Base-by-base conservation (phyloP, 1,140 invertebrate species). In the Ooceraea biroi region DNA sequence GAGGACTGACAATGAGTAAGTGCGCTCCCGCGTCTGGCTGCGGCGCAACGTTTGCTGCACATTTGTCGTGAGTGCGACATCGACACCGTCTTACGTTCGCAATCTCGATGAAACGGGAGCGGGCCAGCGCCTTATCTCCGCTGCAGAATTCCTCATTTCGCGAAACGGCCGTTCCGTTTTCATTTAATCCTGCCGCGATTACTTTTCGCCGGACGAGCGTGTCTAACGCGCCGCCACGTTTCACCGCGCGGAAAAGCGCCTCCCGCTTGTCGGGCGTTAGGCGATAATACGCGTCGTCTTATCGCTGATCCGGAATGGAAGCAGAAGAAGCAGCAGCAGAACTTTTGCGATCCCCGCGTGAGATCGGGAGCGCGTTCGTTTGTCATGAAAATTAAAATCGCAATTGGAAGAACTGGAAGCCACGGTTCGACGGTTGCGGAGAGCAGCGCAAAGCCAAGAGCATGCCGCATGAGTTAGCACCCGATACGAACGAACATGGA, bases 1-100 rank as follows among this genome's bases (percentile, higher is more conserved):
- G 22, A 46, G 85, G 74, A 82, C 61, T 69, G 85, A 85, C 85
- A 87, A 87, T 87, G 85, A 87, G 52, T 87, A 82, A 87, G 84
- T 63, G 48, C 46, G 63, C 27, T 36, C 22, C 30, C 19, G 55
- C 46, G 61, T 84, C 76, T 69, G 65, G 52, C 83, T 61, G 46
- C 77, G 65, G 61, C 57, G 60, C 85, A 82, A 85, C 82, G 85
- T 86, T 86, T 85, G 84, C 76, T 68, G 84, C 61, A 63, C 85
- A 85, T 86, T 86, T 86, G 85, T 86, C 84, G 84, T 19, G 11
- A 80, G 36, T 17, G 27, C 61, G 85, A 86, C 85, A 86, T 85
- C 76, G 84, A 85, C 76, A 69, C 69, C 61, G 12, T 86, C 85
- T 86, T 85, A 80, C 85, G 44, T 48, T 80, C 50, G 48, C 83